A percentile compares a stretch with the other conserved stretches of the same genome.
Evolutionary conservation across 2,888 invertebrate genomes (phyloP).

Genomic region (Ectemnius cavifrons): DNA sequence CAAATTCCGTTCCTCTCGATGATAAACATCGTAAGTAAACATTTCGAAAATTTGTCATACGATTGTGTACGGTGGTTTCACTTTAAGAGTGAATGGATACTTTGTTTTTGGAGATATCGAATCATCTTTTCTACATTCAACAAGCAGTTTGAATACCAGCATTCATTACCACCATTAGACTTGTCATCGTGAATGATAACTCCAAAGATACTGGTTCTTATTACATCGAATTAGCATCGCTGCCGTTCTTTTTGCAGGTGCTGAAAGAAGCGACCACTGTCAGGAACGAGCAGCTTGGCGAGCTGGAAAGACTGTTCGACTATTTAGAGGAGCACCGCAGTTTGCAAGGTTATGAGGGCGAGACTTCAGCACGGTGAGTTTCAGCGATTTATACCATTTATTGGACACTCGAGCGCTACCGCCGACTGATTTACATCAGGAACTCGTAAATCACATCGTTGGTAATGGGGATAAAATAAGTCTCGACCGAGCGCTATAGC

Average conservation of each 20-base stretch:
- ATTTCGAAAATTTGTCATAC: too few relatives aligned
- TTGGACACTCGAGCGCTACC: constrained; percentile 17
- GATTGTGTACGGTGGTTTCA: too few relatives aligned
- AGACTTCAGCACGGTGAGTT: constrained; percentile 69
- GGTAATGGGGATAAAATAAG: constrained; percentile 42
- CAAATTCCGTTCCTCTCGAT: too few relatives aligned
- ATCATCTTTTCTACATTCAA: too few relatives aligned
- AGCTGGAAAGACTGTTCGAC: constrained; percentile 84
- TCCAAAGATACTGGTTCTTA: background rate
- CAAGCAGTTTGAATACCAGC: background rate
- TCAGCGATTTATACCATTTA: constrained; percentile 43
- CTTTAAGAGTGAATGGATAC: too few relatives aligned
- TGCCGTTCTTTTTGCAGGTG: constrained; percentile 28
- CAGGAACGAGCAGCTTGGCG: constrained; percentile 83
- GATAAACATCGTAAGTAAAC: too few relatives aligned
- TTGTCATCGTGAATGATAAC: background rate
- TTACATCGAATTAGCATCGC: background rate
- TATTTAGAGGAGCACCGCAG: constrained; percentile 83
- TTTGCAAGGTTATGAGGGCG: constrained; percentile 78
- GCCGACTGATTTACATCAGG: constrained; percentile 35
- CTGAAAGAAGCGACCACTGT: constrained; percentile 77
- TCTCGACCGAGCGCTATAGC: constrained; percentile 11
- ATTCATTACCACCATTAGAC: background rate
- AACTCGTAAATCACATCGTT: constrained; percentile 39
- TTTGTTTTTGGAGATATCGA: too few relatives aligned